Conservation (phyloP, 2,113 vertebrate species). For the Poeciliopsis occidentalis region DNA sequence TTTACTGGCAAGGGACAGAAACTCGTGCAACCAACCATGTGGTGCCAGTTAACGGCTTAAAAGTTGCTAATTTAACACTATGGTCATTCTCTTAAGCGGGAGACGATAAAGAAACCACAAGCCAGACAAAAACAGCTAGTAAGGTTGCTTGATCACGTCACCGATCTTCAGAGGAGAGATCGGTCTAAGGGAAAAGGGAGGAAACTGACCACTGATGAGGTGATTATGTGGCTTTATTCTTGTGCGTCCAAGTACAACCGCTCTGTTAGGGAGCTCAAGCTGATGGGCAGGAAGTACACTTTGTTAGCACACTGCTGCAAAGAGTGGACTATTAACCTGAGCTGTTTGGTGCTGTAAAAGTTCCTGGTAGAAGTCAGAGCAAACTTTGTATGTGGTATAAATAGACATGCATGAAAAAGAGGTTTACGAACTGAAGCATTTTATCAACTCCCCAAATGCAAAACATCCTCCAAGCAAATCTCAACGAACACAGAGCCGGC, state of each 20-base stretch:
- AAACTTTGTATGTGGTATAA: constrained; percentile 30
- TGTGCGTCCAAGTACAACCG: constrained; percentile 67
- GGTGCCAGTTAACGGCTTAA: constrained; percentile 38
- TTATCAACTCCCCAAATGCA: constrained; percentile 29
- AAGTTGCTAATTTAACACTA: constrained; percentile 54
- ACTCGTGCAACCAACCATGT: not conserved
- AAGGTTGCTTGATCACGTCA: constrained; percentile 75
- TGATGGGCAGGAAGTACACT: constrained; percentile 55
- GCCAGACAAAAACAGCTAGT: constrained; percentile 62
- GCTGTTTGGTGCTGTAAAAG: constrained; percentile 54
- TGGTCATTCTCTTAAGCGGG: constrained; percentile 55
- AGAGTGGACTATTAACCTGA: constrained; percentile 60
- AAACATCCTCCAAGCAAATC: constrained; percentile 37
- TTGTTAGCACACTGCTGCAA: constrained; percentile 76
- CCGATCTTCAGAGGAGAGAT: constrained; percentile 69
- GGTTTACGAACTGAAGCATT: constrained; percentile 28
- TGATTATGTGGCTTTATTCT: constrained; percentile 74
- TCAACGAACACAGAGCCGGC: constrained; percentile 33
- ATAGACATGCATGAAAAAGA: constrained; percentile 29
- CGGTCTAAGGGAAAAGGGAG: constrained; percentile 57
- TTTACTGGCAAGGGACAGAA: constrained; percentile 12
- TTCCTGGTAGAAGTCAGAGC: constrained; percentile 35
- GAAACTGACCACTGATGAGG: constrained; percentile 75
- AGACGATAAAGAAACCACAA: constrained; percentile 61
- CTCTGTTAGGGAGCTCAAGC: constrained; percentile 52